Evolutionary conservation across 2,888 invertebrate genomes (phyloP).

Genomic region (Parapristionchus giblindavisi): DNA sequence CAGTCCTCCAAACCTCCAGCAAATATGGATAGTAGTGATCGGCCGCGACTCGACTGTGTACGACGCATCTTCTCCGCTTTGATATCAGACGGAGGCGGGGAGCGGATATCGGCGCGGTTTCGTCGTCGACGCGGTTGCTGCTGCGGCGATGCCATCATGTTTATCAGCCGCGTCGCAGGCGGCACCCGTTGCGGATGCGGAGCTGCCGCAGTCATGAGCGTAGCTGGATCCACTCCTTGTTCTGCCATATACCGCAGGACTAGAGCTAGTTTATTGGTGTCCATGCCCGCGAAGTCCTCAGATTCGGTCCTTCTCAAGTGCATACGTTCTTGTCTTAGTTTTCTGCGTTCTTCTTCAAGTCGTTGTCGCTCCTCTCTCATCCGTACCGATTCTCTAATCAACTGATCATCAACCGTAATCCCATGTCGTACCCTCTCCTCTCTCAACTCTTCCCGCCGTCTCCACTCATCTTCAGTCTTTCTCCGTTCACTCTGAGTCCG

Average conservation of each 20-base stretch:
- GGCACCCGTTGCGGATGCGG: background rate
- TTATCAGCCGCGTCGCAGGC: slow-evolving; percentile 5
- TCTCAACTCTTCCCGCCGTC: background rate
- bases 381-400: too few species aligned
- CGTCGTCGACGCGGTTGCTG: background rate
- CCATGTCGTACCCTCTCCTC: background rate
- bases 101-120: background rate
- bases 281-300: too few species aligned
- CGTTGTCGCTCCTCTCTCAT: slow-evolving; percentile 4
- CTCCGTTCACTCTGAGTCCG: slow-evolving; percentile 35
- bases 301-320: too few species aligned
- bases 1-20: slow-evolving; percentile 1
- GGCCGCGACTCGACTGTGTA: background rate
- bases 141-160: slow-evolving; percentile 8
- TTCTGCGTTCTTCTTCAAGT: background rate
- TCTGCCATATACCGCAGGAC: too few species aligned
- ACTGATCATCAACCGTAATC: too few species aligned
- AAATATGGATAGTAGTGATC: slow-evolving; percentile 19
- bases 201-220: background rate
- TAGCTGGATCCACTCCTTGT: too few species aligned
- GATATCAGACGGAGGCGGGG: background rate
- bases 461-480: slow-evolving; percentile 25
- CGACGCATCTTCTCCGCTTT: too few species aligned
- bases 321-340: too few species aligned
- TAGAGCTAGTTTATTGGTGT: too few species aligned